Percentiles rank a stretch among this genome's conserved stretches.
Evolutionary conservation across 2,888 invertebrate genomes (phyloP).

Genomic region (Dermolepida albohirtum): DNA sequence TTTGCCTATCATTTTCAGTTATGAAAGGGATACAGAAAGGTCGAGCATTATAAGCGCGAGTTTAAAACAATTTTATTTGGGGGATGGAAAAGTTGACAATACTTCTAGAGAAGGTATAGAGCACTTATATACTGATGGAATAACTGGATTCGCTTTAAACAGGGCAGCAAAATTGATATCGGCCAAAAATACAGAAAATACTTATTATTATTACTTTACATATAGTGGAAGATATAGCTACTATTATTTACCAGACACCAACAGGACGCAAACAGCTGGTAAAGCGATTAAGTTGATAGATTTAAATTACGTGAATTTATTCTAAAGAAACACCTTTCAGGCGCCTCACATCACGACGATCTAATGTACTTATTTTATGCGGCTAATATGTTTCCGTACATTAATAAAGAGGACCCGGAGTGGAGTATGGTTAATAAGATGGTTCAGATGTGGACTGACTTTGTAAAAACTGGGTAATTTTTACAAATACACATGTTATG

Average conservation of each 20-base stretch:
- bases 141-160: constrained; percentile 71
- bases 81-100: constrained; percentile 62
- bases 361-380: constrained; percentile 65
- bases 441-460: constrained; percentile 64
- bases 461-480: constrained; percentile 61
- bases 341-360: constrained; percentile 66
- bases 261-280: constrained; percentile 56
- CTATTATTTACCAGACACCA: constrained; percentile 67
- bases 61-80: constrained; percentile 68
- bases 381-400: constrained; percentile 54
- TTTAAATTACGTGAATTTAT: not conserved
- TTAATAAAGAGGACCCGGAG: constrained; percentile 61
- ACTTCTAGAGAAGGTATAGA: constrained; percentile 60
- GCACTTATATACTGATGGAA: constrained; percentile 69
- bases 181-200: constrained; percentile 67
- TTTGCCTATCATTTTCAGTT: constrained; percentile 75
- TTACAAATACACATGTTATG: no score
- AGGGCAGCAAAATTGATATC: constrained; percentile 72
- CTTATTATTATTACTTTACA: constrained; percentile 74
- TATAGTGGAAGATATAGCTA: constrained; percentile 73
- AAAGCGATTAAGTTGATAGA: constrained; percentile 14
- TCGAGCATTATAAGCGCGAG: constrained; percentile 67
- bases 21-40: constrained; percentile 69
- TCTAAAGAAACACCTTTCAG: constrained; percentile 48
- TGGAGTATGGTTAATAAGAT: constrained; percentile 60